Evolutionary conservation across 2,888 invertebrate species (phyloP).

Genomic region (Nyleta sp.): DNA sequence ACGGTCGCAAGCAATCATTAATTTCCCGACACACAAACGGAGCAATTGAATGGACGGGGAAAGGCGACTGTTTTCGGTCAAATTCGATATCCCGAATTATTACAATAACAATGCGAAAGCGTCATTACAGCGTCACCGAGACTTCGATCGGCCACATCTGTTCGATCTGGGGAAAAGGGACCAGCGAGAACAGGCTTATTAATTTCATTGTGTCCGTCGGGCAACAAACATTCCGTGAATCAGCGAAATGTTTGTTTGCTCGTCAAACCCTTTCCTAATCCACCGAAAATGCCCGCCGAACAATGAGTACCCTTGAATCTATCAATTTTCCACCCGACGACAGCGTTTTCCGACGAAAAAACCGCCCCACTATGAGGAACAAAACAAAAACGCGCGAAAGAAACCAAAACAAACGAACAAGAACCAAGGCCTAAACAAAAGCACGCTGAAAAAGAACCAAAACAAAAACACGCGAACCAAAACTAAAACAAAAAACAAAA

Average conservation of each 20-base stretch:
- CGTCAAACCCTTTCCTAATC: slow-evolving; percentile 51
- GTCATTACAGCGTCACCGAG: slow-evolving; percentile 28
- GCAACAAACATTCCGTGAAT: slow-evolving; percentile 46
- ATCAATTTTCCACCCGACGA: slow-evolving; percentile 40
- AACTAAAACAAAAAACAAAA: no score
- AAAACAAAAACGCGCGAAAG: no score
- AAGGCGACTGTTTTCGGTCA: no score
- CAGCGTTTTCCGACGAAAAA: background rate
- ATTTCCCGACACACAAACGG: no score
- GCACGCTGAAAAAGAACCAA: no score
- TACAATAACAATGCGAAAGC: slow-evolving; percentile 32
- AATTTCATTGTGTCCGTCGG: slow-evolving; percentile 44
- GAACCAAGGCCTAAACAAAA: no score
- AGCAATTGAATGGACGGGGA: no score
- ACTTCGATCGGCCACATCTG: slow-evolving; percentile 40
- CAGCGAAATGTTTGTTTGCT: slow-evolving; percentile 44
- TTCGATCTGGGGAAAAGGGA: slow-evolving; percentile 36
- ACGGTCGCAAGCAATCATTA: no score
- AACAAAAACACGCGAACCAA: no score
- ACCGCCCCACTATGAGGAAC: background rate
- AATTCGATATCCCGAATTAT: background rate
- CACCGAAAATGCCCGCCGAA: slow-evolving; percentile 7
- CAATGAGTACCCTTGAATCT: slow-evolving; percentile 3
- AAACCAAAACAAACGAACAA: no score
- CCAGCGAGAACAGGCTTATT: slow-evolving; percentile 37